Evolutionary conservation across 1,140 invertebrate genomes (phyloP), one percentile per base, ranked within the genome.

Genomic region (Limonius californicus): DNA sequence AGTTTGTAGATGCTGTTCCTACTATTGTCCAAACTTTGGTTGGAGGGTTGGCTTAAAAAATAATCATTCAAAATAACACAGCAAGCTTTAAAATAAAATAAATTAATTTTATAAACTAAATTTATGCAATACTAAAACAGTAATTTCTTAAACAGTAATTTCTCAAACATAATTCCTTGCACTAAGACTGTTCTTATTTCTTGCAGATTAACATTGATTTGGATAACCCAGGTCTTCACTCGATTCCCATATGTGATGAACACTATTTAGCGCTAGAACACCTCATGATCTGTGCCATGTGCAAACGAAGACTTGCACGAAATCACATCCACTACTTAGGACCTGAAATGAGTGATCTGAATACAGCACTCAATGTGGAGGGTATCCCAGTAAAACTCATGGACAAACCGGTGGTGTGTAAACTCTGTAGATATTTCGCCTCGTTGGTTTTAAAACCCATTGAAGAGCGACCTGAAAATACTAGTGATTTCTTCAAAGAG

Each of bases 401-500:
- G 27, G 79, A 81, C 55, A 81, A 79, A 66, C 82, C 85, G 0
- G 84, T 89, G 64, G 83, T 91, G 9, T 92, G 90, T 75, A 92
- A 91, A 76, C 74, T 89, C 3, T 92, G 90, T 68, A 84, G 87
- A 61, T 88, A 89, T 70, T 92, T 88, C 74, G 86, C 85, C 56
- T 83, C 86, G 47, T 70, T 90, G 16, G 78, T 89, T 21, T 78
- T 89, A 59, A 88, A 89, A 57, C 80, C 80, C 11, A 74, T 68
- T 3, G 68, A 78, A 6, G 72, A 82, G 62, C 65, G 79, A 67
- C 80, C 84, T 45, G 81, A 80, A 19, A 81, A 82, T 63, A 83
- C 84, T 57, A 78, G 79, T 12, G 80, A 81, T 11, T 89, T 89
- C 61, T 82, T 82, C 53, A 83, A 79, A 66, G 84, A 83, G 59